Evolutionary conservation across 2,113 vertebrate genomes (phyloP).

Genomic region (Myrmecobius fasciatus): DNA sequence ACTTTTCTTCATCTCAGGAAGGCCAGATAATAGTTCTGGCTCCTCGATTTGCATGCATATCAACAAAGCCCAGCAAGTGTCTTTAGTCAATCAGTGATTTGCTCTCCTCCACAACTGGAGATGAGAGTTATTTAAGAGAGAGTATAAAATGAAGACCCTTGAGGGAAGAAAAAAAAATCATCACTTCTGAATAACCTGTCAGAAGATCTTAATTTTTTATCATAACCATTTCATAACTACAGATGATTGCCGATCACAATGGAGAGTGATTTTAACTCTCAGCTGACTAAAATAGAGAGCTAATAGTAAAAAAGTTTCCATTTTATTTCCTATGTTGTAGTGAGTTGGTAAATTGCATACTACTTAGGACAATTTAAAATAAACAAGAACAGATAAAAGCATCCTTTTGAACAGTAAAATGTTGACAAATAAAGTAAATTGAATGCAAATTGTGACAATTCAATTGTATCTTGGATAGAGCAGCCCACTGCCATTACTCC

Average conservation of each 20-base stretch:
- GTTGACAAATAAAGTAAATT: slow-evolving; percentile 53
- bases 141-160: slow-evolving; percentile 33
- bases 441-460: slow-evolving; percentile 58
- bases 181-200: slow-evolving; percentile 4
- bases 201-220: slow-evolving; percentile 69
- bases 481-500: slow-evolving; percentile 10
- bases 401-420: slow-evolving; percentile 47
- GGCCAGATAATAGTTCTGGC: slow-evolving; percentile 9
- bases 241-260: slow-evolving; percentile 62
- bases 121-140: slow-evolving; percentile 61
- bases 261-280: slow-evolving; percentile 49
- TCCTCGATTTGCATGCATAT: background rate
- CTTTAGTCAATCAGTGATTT: slow-evolving; percentile 32
- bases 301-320: slow-evolving; percentile 62
- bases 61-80: slow-evolving; percentile 57
- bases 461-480: slow-evolving; percentile 35
- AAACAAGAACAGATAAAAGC: slow-evolving; percentile 67
- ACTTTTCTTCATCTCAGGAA: slow-evolving; percentile 72
- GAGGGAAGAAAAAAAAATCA: slow-evolving; percentile 13
- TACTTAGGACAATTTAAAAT: slow-evolving; percentile 67
- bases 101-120: slow-evolving; percentile 51
- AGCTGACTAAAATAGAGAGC: slow-evolving; percentile 49
- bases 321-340: slow-evolving; percentile 71
- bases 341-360: slow-evolving; percentile 75
- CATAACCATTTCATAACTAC: slow-evolving; percentile 65